Base-by-base conservation (phyloP, 2,797 vertebrate species). In the Spinibarbus caldwelli region DNA sequence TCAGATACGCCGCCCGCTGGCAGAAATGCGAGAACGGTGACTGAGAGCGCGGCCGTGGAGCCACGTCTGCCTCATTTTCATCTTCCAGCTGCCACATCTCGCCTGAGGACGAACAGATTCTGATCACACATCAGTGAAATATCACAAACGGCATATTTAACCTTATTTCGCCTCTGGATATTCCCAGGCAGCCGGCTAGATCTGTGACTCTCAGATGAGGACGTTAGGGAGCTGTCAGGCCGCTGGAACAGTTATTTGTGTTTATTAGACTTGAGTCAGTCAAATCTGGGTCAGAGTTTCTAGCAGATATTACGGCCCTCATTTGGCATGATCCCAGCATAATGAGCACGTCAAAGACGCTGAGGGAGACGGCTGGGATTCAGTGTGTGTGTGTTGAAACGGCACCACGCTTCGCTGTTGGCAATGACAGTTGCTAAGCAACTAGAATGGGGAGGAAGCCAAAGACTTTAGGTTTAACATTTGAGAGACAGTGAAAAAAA, bases 81-180 rank as follows among this genome's bases (percentile, higher is more conserved):
- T 97, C 97, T 91, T 97, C 96, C 89, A 97, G 92, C 62, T 91
- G 93, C 97, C 97, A 97, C 66, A 96, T 93, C 52, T 97, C 96
- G 52, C 95, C 97, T 98, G 66, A 52, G 66, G 66, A 86, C n/a
- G 17, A 12, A 72, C 49, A 79, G 6, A 34, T 19, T 7, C 17
- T 70, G 45, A 57, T 79, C 81, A 78, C 71, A 82, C 70, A 68
- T 64, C 59, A 17, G 8, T 41, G n/a, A 78, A 38, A 66, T 10
- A 76, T 45, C 41, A 64, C 71, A 83, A 71, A 83, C 71, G 9
- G n/a, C 26, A 21, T 19, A 29, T 38, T 70, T 43, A 62, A 38
- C 79, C 49, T 41, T 43, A 59, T 43, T 29, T n/a, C 7, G 29
- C 45, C 7, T 43, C 23, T 64, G 66, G 29, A 72, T 72, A 36